Evolutionary conservation across 2,797 vertebrate genomes (phyloP), one percentile per base, ranked within the genome.

Genomic region (Chiloscyllium punctatum): DNA sequence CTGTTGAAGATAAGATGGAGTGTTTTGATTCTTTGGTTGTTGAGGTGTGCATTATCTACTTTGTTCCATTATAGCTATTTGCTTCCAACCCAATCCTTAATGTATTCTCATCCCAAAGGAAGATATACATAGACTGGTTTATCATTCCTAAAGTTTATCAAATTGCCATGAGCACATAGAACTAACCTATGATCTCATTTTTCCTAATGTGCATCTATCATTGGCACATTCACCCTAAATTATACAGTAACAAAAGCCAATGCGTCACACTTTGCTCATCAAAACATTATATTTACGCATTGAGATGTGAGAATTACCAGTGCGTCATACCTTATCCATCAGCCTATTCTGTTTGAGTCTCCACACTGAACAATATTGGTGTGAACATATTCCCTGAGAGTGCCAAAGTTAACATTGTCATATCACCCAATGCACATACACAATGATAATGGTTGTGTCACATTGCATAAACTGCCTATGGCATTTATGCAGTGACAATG

Each of bases 401-500:
- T 21, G 42, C 79, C 37, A 84, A 18, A 48, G 82, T 84, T 84
- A 48, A 48, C 42, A 25, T 1, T 84, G 37, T 84, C 82, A 6
- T 48, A 23, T 48, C 42, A 84, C 18, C 21, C 42, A 84, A 48
- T 84, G 37, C 82, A 48, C 25, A 9, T 25, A 23, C 79, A 42
- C 82, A 84, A 18, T 84, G 82, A 48, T 42, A 84, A 42, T 84
- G 79, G 48, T 23, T 84, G 37, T 48, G 21, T 84, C 82, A 25
- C 82, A 84, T 7, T 2, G 2, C 48, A 25, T 21, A 84, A 48
- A 23, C 37, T 48, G 16, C 82, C 82, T 84, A 48, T 84, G 48
- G 82, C 82, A 84, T 48, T 84, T 84, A 84, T 84, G 37, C 82
- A 84, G 82, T 84, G 82, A 84, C 42, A 84, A 84, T 84, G 42